Evolutionary conservation across 2,113 vertebrate species (phyloP), one percentile per base, ranked within the genome.

Genomic region (Atractosteus spatula): DNA sequence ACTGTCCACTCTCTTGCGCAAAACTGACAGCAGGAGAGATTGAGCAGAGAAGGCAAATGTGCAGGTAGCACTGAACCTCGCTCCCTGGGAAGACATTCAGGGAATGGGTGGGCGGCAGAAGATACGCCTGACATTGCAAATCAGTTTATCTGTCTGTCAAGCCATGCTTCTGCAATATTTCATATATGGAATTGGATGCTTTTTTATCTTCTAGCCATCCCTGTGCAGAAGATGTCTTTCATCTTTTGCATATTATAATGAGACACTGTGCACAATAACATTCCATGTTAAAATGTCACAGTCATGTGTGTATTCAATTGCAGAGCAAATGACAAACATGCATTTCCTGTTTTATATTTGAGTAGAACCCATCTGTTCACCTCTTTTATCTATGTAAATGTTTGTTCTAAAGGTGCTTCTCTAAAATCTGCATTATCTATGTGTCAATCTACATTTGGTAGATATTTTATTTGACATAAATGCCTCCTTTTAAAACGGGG

Each of bases 391-490:
- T 41, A 12, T 68, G 16, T 68, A 54, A 29, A 29, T 55, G 8
- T 47, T 45, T 55, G 10, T n/a, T 11, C 59, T 29, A 14, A 47
- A 13, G 16, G 13, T 2, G 7, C 70, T 54, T 44, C 41, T 62
- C 47, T 11, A 12, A 29, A 12, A 13, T 57, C 41, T 61, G 41
- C 51, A 16, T 56, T 55, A 72, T 69, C 57, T n/a, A 44, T 43
- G 45, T 59, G 70, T 76, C 66, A 65, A 81, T 81, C 74, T 74
- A 79, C 75, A 75, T 77, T 79, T 54, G 55, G 77, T 79, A 55
- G 17, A 68, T 16, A 41, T 57, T 63, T 57, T 70, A 59, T 54
- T 61, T 43, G 55, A 51, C 62, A 61, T 70, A 70, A 59, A 57
- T 73, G 57, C 41, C 41, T 43, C 17, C 47, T 7, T 41, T 16